phyloP scores from a whole-genome alignment of 2,797 vertebrate species.

The Neoniphon sammara region DNA sequence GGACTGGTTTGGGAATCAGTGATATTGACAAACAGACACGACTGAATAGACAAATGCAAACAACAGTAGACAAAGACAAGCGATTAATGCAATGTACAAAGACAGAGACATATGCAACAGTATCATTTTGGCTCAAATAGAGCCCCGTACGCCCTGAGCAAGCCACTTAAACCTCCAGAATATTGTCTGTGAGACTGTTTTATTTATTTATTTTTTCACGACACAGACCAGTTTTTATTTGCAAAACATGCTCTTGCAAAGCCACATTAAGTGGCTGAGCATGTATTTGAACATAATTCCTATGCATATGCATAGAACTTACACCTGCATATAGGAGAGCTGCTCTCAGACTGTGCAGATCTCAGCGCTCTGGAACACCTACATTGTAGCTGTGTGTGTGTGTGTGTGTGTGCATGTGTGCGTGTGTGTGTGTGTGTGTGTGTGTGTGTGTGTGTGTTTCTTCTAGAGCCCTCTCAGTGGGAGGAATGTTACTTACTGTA shows the following conservation, averaged over 20 bases:
- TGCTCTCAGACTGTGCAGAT: neutral
- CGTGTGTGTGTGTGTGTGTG: neutral
- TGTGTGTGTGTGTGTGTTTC: neutral
- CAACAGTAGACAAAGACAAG: too few relatives aligned
- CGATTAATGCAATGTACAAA: too few relatives aligned
- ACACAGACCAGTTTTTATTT: neutral
- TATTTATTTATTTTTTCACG: too few relatives aligned
- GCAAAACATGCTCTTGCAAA: neutral
- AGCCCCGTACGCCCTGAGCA: too few relatives aligned
- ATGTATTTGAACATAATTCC: neutral
- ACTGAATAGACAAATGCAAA: too few relatives aligned
- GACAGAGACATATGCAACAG: too few relatives aligned
- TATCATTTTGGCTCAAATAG: too few relatives aligned
- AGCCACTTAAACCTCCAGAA: too few relatives aligned
- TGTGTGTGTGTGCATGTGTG: conserved; percentile 19
- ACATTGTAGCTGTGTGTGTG: neutral
- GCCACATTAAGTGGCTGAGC: neutral
- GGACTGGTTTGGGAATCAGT: too few relatives aligned
- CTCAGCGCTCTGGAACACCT: conserved; percentile 10
- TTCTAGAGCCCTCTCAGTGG: conserved; percentile 26
- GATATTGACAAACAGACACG: too few relatives aligned
- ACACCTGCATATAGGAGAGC: neutral
- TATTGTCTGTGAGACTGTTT: too few relatives aligned
- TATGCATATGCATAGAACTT: neutral
- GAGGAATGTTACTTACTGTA: conserved; percentile 59